Evolutionary conservation across 2,113 vertebrate genomes (phyloP).

Genomic region (Pungitius pungitius): DNA sequence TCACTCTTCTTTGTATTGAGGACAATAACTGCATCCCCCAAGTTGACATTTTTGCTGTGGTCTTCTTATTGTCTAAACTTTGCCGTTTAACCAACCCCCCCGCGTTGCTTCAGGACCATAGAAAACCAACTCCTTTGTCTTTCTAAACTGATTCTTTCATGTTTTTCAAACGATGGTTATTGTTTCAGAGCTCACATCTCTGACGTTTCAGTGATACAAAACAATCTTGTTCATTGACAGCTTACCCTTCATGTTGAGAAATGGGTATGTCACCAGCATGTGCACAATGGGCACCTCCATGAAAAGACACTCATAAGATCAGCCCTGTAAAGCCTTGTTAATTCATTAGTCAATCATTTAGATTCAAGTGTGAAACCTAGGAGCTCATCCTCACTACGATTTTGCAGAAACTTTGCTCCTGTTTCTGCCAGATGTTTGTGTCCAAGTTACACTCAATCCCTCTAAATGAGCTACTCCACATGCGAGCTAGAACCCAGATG

Average conservation of each 20-base stretch:
- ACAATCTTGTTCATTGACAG: neutral
- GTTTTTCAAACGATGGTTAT: too few species aligned
- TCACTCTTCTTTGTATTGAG: neutral
- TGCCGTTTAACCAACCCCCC: neutral
- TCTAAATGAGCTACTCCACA: neutral
- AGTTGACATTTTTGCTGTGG: neutral
- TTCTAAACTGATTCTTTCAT: neutral
- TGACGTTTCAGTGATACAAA: neutral
- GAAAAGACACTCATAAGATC: neutral
- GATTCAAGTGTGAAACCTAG: neutral
- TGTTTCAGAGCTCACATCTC: neutral
- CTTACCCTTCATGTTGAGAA: neutral
- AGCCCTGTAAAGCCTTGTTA: neutral
- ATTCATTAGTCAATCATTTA: neutral
- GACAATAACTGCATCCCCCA: neutral
- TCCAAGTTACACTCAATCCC: neutral
- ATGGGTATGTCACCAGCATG: neutral
- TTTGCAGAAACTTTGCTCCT: neutral
- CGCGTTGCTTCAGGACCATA: neutral
- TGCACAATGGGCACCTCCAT: neutral
- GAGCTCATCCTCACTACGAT: neutral
- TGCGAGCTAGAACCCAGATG: neutral
- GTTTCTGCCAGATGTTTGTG: neutral
- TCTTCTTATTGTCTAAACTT: neutral
- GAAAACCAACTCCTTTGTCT: neutral